Percentiles rank a stretch among this genome's conserved stretches.
Conservation (phyloP, 2,113 vertebrate genomes). For the Cnemophilus loriae region DNA sequence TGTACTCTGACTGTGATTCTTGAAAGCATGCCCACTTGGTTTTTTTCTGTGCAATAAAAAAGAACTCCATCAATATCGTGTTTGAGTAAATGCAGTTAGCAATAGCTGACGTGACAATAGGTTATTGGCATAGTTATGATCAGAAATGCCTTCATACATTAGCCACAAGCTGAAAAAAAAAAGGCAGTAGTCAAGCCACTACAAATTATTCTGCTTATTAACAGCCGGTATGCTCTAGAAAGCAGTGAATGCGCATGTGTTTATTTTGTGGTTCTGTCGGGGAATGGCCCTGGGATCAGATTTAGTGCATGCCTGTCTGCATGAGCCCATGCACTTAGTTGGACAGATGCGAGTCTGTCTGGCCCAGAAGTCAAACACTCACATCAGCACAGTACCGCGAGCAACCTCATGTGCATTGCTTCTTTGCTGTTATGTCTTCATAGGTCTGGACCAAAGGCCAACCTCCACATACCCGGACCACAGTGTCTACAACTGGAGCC, state of each 20-base stretch:
- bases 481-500: neutral
- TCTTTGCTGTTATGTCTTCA: neutral
- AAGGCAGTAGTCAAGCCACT: neutral
- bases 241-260: neutral
- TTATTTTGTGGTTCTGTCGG: neutral
- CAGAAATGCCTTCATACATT: neutral
- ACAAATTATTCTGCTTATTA: constrained; percentile 24
- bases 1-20: constrained; percentile 58
- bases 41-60: constrained; percentile 35
- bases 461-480: rapidly evolving
- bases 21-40: constrained; percentile 45
- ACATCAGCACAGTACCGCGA: neutral
- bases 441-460: neutral
- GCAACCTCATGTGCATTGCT: rapidly evolving
- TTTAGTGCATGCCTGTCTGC: neutral
- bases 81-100: constrained; percentile 9
- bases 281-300: neutral
- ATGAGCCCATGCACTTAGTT: neutral
- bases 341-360: constrained; percentile 2
- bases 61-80: constrained; percentile 7
- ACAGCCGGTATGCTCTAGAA: neutral
- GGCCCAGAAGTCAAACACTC: neutral
- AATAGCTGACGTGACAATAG: constrained; percentile 25
- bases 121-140: constrained; percentile 8
- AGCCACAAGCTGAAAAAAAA: neutral